Percentiles rank a stretch among this genome's conserved stretches.
Evolutionary conservation across 2,888 invertebrate genomes (phyloP).

Genomic region (Archips xylosteana): DNA sequence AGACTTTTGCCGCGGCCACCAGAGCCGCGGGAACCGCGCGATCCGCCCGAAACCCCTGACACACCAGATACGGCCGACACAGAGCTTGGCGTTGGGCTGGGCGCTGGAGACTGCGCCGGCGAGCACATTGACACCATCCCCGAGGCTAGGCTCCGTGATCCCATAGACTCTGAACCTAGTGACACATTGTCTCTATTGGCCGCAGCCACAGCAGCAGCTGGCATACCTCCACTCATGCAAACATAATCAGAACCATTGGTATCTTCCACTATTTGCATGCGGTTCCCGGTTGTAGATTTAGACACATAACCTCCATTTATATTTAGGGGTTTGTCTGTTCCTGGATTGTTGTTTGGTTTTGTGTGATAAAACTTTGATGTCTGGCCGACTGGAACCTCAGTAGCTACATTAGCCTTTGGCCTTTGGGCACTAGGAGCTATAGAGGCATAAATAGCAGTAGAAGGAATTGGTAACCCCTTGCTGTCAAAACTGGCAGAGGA

Average conservation of each 20-base stretch:
- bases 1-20: slow-evolving; percentile 87
- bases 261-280: slow-evolving; percentile 87
- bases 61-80: slow-evolving; percentile 86
- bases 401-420: slow-evolving; percentile 82
- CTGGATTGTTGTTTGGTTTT: slow-evolving; percentile 84
- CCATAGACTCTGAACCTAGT: slow-evolving; percentile 69
- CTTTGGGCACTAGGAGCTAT: slow-evolving; percentile 84
- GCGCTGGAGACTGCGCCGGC: slow-evolving; percentile 85
- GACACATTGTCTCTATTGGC: slow-evolving; percentile 78
- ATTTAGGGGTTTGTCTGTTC: slow-evolving; percentile 68
- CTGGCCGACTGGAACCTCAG: slow-evolving; percentile 83
- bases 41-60: slow-evolving; percentile 86
- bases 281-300: slow-evolving; percentile 62
- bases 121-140: slow-evolving; percentile 81
- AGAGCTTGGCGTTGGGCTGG: slow-evolving; percentile 88
- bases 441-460: slow-evolving; percentile 83
- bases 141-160: slow-evolving; percentile 73
- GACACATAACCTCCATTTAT: slow-evolving; percentile 69
- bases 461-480: slow-evolving; percentile 77
- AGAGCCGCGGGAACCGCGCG: slow-evolving; percentile 86
- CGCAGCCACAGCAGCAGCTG: slow-evolving; percentile 77
- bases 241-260: slow-evolving; percentile 93
- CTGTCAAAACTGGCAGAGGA: slow-evolving; percentile 73
- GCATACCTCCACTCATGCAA: slow-evolving; percentile 92
- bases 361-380: slow-evolving; percentile 85